Percentiles rank a stretch among this genome's conserved stretches.
phyloP scores from a whole-genome alignment of 2,888 invertebrate genomes.

The Acrocera orbiculus region DNA sequence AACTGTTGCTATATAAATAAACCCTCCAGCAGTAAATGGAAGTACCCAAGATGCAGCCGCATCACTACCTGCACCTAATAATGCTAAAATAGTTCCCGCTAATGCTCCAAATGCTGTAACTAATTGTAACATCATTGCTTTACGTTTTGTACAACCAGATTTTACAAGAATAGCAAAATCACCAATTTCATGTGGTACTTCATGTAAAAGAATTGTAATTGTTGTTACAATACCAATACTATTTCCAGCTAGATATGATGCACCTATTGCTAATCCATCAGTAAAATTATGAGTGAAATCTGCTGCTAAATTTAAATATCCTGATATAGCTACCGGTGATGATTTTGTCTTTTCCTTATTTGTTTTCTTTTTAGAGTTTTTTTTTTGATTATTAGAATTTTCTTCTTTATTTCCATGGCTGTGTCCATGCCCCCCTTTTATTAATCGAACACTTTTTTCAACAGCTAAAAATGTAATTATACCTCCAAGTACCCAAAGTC shows the following conservation, averaged over 20 bases:
- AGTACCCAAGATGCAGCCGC: constrained; percentile 75
- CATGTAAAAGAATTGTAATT: constrained; percentile 88
- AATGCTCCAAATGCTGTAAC: constrained; percentile 90
- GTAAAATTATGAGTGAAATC: constrained; percentile 99
- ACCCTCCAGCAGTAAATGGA: constrained; percentile 98
- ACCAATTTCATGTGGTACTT: constrained; percentile 98
- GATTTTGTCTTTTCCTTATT: constrained; percentile 30
- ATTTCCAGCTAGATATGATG: constrained; percentile 85
- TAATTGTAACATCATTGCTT: constrained; percentile 89
- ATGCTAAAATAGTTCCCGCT: constrained; percentile 76
- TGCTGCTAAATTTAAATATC: constrained; percentile 92
- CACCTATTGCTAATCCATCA: constrained; percentile 97
- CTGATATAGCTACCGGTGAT: constrained; percentile 52
- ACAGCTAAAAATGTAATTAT: constrained; percentile 83
- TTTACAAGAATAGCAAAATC: constrained; percentile 98
- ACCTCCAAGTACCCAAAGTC: constrained; percentile 85
- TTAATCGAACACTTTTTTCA: constrained; percentile 77
- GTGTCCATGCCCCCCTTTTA: constrained; percentile 71
- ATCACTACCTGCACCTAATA: constrained; percentile 56
- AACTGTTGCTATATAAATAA: constrained; percentile 98
- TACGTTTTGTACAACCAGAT: constrained; percentile 82
- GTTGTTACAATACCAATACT: constrained; percentile 81
- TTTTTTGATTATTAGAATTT: constrained; percentile 16
- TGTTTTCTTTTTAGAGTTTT: constrained; percentile 17
- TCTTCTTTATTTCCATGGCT: constrained; percentile 36